Percentiles rank a stretch among this genome's conserved stretches.
These are phyloP conservation scores for Abrostola tripartita DNA, from an alignment of 2,888 invertebrate species.

Conservation along the genomic window DNA sequence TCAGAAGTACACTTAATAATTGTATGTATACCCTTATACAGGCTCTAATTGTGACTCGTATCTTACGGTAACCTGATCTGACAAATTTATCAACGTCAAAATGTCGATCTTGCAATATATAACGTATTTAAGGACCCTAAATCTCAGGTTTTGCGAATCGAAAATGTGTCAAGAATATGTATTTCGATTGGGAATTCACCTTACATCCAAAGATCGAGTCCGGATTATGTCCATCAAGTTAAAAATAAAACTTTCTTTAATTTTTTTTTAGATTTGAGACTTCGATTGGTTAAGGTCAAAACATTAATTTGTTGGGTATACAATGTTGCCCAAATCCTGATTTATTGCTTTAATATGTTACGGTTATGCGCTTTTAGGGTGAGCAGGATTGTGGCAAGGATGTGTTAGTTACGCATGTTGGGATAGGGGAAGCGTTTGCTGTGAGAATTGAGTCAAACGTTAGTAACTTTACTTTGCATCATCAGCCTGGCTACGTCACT, in stretches of 20 bases:
- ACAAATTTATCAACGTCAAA: slow-evolving; percentile 46
- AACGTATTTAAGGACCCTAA: slow-evolving; percentile 33
- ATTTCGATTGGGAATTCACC: slow-evolving; percentile 54
- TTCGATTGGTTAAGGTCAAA: slow-evolving; percentile 51
- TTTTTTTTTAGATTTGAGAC: slow-evolving; percentile 42
- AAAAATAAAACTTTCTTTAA: slow-evolving; percentile 39
- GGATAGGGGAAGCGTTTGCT: slow-evolving; percentile 19
- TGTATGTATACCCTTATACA: too few species aligned
- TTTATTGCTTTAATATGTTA: slow-evolving; percentile 57
- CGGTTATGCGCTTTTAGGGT: slow-evolving; percentile 44
- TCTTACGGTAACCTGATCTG: slow-evolving; percentile 25
- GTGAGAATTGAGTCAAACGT: slow-evolving; percentile 34
- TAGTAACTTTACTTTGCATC: not conserved
- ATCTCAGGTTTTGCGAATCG: slow-evolving; percentile 17
- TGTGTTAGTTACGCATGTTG: slow-evolving; percentile 50
- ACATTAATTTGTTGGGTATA: slow-evolving; percentile 53
- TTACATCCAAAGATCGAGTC: slow-evolving; percentile 33
- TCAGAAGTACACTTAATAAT: not conserved
- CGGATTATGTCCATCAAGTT: slow-evolving; percentile 46
- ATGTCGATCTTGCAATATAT: slow-evolving; percentile 25
- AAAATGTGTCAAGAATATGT: slow-evolving; percentile 33
- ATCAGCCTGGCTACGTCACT: not conserved
- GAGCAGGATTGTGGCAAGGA: slow-evolving; percentile 42
- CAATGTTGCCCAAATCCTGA: slow-evolving; percentile 46
- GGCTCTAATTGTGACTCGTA: slow-evolving; percentile 23